Evolutionary conservation across 2,888 invertebrate genomes (phyloP), one percentile per base, ranked within the genome.

Genomic region (Acanthococcus lagerstroemiae): DNA sequence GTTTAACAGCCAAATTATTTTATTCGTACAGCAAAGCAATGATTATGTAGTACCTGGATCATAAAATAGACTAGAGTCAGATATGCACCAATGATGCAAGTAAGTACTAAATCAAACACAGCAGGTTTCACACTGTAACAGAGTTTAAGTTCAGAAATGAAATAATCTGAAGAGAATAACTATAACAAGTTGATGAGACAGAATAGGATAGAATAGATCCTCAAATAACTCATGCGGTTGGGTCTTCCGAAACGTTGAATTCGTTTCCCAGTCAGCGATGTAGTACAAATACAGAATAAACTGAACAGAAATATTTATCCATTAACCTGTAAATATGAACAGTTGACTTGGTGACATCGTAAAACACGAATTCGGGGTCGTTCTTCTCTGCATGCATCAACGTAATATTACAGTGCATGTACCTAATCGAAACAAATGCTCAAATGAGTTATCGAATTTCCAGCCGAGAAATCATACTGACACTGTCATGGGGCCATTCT

Each of bases 51-150:
- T 72, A 76, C 76, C 73, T 86, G 85, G 67, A 94, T 84, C 12
- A 85, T 80, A 72, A 90, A 81, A 77, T 93, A 95, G n/a, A 95
- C 82, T 4, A 85, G 73, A n/a, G 84, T 82, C 65, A 97, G 81
- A 77, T 97, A 97, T 24, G 84, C 80, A 37, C 87, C 80, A 73
- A 97, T 95, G 44, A 84, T 85, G 68, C 90, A 77, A 1, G 95
- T 95, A 15, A 97, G 81, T 72, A 97, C 87, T 72, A 99, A 84
- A 81, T 99, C 97, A 79, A 97, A 97, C 66, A 96, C 87, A 9
- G 97, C 97, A 69, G 97, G 97, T 76, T 97, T 97, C 5, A 96
- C 95, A 76, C 93, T 91, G 82, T 72, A 84, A 83, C 68, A 68
- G 69, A 65, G n/a, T n/a, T n/a, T n/a, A n/a, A n/a, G n/a, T n/a